Evolutionary conservation across 35 echinoderm and acorn worm species (phyloP).

Genomic region (Heliocidaris erythrogramma): DNA sequence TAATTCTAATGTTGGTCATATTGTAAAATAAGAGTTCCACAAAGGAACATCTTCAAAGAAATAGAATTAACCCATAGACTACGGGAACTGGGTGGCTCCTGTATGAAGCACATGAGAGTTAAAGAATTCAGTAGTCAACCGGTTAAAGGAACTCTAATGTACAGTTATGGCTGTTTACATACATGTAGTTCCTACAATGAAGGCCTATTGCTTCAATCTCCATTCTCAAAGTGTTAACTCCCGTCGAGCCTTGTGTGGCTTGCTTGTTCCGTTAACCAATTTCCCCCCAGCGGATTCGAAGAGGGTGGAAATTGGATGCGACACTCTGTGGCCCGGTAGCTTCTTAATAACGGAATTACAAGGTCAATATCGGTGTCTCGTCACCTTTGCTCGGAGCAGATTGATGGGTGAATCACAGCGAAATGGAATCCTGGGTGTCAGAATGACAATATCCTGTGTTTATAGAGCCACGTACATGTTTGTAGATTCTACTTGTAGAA

Average conservation of each 20-base stretch:
- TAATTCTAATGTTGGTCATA: too few relatives aligned
- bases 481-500: too few relatives aligned
- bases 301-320: not conserved
- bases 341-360: constrained; percentile 12
- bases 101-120: too few relatives aligned
- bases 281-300: not conserved
- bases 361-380: not conserved
- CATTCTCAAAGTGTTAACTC: not conserved
- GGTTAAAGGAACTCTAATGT: too few relatives aligned
- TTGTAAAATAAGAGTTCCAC: too few relatives aligned
- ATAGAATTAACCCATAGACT: too few relatives aligned
- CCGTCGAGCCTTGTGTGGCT: too few relatives aligned
- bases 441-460: not conserved
- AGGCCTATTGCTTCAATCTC: not conserved
- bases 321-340: not conserved
- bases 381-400: not conserved
- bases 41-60: too few relatives aligned
- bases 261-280: not conserved
- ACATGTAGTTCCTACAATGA: not conserved
- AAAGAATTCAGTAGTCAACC: too few relatives aligned
- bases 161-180: too few relatives aligned
- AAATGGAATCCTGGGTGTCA: not conserved
- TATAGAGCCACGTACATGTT: not conserved
- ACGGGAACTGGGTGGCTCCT: too few relatives aligned
- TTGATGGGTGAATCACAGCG: not conserved